Base-by-base conservation (phyloP, 2,888 invertebrate genomes). In the Aricia artaxerxes region DNA sequence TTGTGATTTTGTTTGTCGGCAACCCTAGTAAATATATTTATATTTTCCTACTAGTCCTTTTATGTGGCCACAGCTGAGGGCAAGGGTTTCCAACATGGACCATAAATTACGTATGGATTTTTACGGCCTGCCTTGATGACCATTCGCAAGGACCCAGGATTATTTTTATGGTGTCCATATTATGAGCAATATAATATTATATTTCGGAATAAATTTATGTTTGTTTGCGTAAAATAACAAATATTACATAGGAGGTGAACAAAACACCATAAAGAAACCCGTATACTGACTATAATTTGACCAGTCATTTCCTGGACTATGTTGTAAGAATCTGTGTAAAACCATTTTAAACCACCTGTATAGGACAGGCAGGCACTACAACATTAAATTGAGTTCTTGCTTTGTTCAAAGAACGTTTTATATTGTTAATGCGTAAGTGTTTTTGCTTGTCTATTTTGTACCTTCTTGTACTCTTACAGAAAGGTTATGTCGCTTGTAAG, bases 1-100 rank as follows among this genome's bases (percentile, higher is more conserved):
- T 24, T 24, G 24, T 24, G 24, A 24, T 69, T 13, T 35, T 69
- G 9, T 24, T 24, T 11, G 35, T 35, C 4, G 69, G 4, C 35
- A 69, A 69, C 69, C 69, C 69, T 69, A 35, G 69, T 69, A 35
- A 69, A 69, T 69, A 16, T 69, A 69, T 69, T 69, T 69, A 69
- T 69, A 69, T 69, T 69, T 69, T 69, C 35, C 69, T 69, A 35
- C 13, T 35, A 35, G 69, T 69, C 69, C 13, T 69, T 69, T 69
- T 69, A 35, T 69, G 69, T 69, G 69, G 69, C 69, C 69, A 35
- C 69, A 69, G 69, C 69, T 69, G 69, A 69, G 35, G 35, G 13
- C 35, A 69, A 69, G 69, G 35, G 69, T 69, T 69, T 9, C 69
- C 69, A 35, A 69, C 69, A 69, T 69, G 13, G 13, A 35, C 69